phyloP scores from a whole-genome alignment of 2,113 vertebrate genomes.

The Scophthalmus maximus region DNA sequence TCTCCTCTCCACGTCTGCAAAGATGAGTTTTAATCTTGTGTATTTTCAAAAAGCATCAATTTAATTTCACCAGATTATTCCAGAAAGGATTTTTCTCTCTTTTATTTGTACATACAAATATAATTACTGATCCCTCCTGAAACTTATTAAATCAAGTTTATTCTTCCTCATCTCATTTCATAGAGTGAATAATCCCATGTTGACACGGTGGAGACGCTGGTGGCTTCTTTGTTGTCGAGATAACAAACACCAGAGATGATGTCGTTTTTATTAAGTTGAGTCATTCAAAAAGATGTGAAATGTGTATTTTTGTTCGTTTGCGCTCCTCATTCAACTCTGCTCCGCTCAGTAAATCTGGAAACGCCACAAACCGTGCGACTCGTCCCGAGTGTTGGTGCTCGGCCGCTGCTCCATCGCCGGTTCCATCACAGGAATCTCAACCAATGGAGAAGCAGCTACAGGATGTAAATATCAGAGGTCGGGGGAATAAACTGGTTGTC shows the following conservation, averaged over 20 bases:
- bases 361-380: neutral
- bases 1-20: neutral
- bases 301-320: no score
- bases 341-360: neutral
- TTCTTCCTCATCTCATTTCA: no score
- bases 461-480: neutral
- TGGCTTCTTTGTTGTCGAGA: neutral
- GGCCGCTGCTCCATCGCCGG: neutral
- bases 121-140: no score
- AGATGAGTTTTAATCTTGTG: neutral
- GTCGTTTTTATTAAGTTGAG: no score
- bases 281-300: no score
- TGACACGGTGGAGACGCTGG: no score
- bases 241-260: neutral
- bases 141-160: no score
- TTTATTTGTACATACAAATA: no score
- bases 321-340: neutral
- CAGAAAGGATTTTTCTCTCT: no score
- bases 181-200: no score
- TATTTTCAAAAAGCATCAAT: no score
- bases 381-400: neutral
- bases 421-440: neutral
- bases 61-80: no score
- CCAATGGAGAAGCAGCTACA: neutral
- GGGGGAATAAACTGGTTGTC: neutral